phyloP scores from a whole-genome alignment of 2,797 vertebrate species.

The Scyliorhinus canicula region DNA sequence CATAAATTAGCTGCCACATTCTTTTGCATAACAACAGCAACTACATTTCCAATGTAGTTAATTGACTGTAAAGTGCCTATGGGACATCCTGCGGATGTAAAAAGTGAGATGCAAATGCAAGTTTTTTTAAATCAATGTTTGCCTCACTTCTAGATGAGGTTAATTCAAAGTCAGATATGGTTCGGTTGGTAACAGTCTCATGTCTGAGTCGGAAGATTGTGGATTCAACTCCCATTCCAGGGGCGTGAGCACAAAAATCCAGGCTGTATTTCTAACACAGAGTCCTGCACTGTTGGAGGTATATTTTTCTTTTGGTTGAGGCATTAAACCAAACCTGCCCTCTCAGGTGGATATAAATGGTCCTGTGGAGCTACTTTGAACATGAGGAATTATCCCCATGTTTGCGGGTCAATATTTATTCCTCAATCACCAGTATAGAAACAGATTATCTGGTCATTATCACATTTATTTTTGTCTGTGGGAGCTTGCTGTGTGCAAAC shows the following conservation, averaged over 20 bases:
- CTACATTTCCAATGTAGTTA: not conserved
- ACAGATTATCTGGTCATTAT: not conserved
- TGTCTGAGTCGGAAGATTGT: not conserved
- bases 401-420: not conserved
- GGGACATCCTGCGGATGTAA: not conserved
- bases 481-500: not conserved
- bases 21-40: not conserved
- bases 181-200: not conserved
- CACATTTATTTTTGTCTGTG: not conserved
- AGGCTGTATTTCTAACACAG: not conserved
- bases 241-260: not conserved
- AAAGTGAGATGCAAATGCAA: not conserved
- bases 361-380: not conserved
- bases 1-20: constrained; percentile 4
- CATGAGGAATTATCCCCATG: not conserved
- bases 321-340: not conserved
- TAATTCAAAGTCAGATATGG: not conserved
- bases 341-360: not conserved
- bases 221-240: not conserved
- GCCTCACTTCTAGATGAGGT: not conserved
- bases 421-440: not conserved
- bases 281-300: not conserved
- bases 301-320: not conserved
- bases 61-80: not conserved
- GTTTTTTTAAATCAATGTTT: not conserved